Conservation (phyloP, 2,888 invertebrate species). For the Eupithecia vulgata region DNA sequence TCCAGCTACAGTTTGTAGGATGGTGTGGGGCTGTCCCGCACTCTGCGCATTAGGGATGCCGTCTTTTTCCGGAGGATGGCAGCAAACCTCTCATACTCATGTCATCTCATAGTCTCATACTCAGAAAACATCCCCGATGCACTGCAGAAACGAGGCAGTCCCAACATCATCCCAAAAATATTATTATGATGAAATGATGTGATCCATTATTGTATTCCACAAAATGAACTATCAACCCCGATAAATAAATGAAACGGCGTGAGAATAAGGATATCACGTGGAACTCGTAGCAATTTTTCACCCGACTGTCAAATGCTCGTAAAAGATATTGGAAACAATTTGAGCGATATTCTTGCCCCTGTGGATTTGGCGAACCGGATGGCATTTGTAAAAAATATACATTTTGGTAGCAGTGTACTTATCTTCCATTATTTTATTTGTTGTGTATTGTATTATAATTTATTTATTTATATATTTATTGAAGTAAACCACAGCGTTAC, state of each 20-base stretch:
- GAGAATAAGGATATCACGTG: conserved; percentile 67
- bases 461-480: no score
- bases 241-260: conserved; percentile 56
- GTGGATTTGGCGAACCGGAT: conserved; percentile 56
- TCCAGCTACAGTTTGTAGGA: no score
- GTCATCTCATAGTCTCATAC: no score
- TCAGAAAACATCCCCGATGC: no score
- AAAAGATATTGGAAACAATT: conserved; percentile 81
- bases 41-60: no score
- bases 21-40: no score
- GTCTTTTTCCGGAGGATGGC: no score
- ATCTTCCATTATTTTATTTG: conserved; percentile 18
- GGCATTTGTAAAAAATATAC: conserved; percentile 61
- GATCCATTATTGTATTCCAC: neutral
- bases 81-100: no score
- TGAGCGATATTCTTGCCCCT: conserved; percentile 68
- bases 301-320: conserved; percentile 75
- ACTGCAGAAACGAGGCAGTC: no score
- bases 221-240: conserved; percentile 11
- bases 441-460: conserved; percentile 5
- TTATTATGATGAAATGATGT: no score
- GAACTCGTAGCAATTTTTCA: conserved; percentile 73
- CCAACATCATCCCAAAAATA: no score
- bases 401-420: conserved; percentile 17
- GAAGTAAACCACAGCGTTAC: no score